Percentiles rank a stretch among this genome's conserved stretches.
Conservation (phyloP, 1,140 invertebrate species). For the Pectinophora gossypiella region DNA sequence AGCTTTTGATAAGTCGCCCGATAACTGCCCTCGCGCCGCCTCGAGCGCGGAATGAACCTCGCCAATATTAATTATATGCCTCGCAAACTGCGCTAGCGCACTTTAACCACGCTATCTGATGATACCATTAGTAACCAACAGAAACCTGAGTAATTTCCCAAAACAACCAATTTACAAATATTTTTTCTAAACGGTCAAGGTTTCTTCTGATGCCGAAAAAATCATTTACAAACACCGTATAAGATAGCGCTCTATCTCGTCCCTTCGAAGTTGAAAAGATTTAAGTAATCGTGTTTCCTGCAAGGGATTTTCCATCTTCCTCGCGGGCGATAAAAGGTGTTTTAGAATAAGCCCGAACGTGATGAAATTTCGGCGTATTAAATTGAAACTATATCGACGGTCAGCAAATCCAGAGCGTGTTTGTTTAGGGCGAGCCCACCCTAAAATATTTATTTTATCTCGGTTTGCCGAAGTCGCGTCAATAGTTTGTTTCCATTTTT, state of each 20-base stretch:
- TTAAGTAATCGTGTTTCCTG: neutral
- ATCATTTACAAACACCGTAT: conserved; percentile 34
- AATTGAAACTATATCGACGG: conserved; percentile 72
- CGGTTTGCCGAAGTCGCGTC: conserved; percentile 70
- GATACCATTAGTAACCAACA: neutral
- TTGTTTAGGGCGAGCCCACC: conserved; percentile 71
- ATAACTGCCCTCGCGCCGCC: conserved; percentile 43
- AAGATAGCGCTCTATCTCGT: conserved; percentile 22
- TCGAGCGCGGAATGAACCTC: conserved; percentile 28
- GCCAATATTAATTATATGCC: conserved; percentile 47
- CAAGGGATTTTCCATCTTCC: conserved; percentile 9
- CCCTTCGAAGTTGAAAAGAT: conserved; percentile 9
- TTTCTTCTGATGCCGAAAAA: conserved; percentile 23
- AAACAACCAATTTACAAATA: conserved; percentile 1
- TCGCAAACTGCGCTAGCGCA: neutral
- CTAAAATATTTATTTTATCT: conserved; percentile 74
- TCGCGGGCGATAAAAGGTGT: conserved; percentile 24
- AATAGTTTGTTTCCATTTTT: conserved; percentile 69
- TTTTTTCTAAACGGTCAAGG: conserved; percentile 13
- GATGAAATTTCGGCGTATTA: conserved; percentile 69
- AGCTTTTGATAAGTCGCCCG: conserved; percentile 52
- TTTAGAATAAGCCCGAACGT: conserved; percentile 29
- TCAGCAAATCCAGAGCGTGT: conserved; percentile 69
- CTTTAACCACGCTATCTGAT: conserved; percentile 33
- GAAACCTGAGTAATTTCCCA: conserved; percentile 7